A percentile compares a stretch with the other conserved stretches of the same genome.
phyloP scores from a whole-genome alignment of 1,140 invertebrate genomes.

The Asbolus verrucosus region DNA sequence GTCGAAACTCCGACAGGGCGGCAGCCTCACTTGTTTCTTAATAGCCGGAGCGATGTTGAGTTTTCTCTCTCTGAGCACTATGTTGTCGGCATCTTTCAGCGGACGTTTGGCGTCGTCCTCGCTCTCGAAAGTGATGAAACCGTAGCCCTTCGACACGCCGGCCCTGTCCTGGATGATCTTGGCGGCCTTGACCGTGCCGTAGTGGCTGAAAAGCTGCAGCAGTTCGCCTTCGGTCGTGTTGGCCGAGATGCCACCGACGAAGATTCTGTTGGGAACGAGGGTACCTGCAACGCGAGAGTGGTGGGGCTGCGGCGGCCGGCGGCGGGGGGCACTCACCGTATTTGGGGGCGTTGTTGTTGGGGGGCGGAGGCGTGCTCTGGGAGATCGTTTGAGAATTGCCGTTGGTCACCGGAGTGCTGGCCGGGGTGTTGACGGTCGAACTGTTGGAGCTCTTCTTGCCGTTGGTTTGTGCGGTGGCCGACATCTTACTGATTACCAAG shows the following conservation, averaged over 20 bases:
- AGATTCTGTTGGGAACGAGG: conserved; percentile 92
- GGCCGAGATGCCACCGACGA: conserved; percentile 93
- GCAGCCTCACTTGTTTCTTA: conserved; percentile 78
- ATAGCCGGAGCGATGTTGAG: conserved; percentile 92
- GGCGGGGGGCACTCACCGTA: conserved; percentile 50
- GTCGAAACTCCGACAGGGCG: background rate
- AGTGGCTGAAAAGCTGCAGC: conserved; percentile 84
- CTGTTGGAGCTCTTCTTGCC: conserved; percentile 56
- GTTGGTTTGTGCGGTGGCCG: conserved; percentile 50
- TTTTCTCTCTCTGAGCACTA: conserved; percentile 83
- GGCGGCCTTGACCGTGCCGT: conserved; percentile 91
- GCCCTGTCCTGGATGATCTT: conserved; percentile 95
- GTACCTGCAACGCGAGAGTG: conserved; percentile 68
- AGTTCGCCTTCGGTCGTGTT: conserved; percentile 87
- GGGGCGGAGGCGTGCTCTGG: conserved; percentile 53
- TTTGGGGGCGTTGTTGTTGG: conserved; percentile 59
- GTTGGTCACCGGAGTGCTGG: conserved; percentile 55
- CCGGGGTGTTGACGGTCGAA: conserved; percentile 58
- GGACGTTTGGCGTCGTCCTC: conserved; percentile 88
- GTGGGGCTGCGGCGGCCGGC: no score
- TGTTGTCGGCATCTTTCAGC: conserved; percentile 71
- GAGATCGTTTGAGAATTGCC: conserved; percentile 30
- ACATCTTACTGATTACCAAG: conserved; percentile 51
- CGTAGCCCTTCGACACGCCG: conserved; percentile 94
- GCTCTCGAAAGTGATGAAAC: conserved; percentile 95